Evolutionary conservation across 2,888 invertebrate genomes (phyloP).

Genomic region (Periphyllus acericola): DNA sequence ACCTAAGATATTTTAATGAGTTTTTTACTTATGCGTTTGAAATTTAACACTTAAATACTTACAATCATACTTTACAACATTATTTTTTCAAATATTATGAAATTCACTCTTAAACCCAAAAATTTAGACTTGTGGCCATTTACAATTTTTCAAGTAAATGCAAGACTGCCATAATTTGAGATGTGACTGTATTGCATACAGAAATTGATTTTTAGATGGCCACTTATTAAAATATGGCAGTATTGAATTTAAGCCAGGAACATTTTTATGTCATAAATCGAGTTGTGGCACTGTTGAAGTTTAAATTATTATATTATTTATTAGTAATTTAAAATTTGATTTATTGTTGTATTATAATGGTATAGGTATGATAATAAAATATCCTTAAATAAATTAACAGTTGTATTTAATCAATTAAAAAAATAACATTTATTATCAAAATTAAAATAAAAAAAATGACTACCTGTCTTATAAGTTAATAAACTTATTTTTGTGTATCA

Average conservation of each 20-base stretch:
- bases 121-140: background rate
- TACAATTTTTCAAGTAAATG: background rate
- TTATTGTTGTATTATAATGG: conserved; percentile 3
- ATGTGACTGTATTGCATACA: conserved; percentile 8
- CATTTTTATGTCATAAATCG: too few relatives aligned
- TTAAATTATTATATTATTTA: conserved; percentile 5
- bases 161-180: conserved; percentile 10
- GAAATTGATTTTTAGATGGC: conserved; percentile 10
- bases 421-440: background rate
- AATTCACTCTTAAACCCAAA: background rate
- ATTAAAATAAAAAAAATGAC: background rate
- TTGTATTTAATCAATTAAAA: background rate
- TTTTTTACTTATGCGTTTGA: background rate
- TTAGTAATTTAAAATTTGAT: conserved; percentile 1
- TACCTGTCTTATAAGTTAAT: background rate
- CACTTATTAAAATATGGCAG: conserved; percentile 1
- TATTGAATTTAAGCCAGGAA: too few relatives aligned
- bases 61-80: background rate
- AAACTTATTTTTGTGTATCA: background rate
- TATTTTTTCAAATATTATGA: background rate
- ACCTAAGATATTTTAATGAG: background rate
- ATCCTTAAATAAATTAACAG: background rate
- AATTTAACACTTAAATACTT: background rate
- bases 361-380: conserved; percentile 22
- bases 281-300: too few relatives aligned